These are phyloP conservation scores for Caerostris darwini DNA, from an alignment of 1,140 invertebrate genomes.

Conservation along the genomic window DNA sequence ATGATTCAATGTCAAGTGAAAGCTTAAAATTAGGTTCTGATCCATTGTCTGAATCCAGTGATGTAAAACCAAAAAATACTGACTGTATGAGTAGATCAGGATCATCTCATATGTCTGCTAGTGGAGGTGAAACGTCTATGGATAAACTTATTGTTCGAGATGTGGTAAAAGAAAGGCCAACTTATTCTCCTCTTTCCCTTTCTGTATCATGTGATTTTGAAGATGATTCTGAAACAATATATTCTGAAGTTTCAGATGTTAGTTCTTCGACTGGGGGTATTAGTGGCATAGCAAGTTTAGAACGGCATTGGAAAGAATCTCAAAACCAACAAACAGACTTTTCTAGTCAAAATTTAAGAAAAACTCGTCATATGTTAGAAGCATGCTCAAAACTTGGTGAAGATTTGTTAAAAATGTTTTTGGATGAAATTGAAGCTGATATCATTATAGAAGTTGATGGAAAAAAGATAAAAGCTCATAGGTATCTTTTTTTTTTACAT, in stretches of 20 bases:
- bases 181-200: slow-evolving; percentile 22
- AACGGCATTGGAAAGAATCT: slow-evolving; percentile 83
- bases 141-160: slow-evolving; percentile 54
- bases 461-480: slow-evolving; percentile 91
- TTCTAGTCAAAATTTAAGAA: slow-evolving; percentile 17
- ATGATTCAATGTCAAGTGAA: slow-evolving; percentile 66
- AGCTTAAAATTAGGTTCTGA: slow-evolving; percentile 40
- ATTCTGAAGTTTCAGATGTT: slow-evolving; percentile 79
- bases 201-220: slow-evolving; percentile 73
- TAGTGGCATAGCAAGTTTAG: slow-evolving; percentile 64
- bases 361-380: slow-evolving; percentile 79
- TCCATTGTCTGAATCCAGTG: background rate
- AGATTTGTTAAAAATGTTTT: slow-evolving; percentile 92
- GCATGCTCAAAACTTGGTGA: slow-evolving; percentile 88
- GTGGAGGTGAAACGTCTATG: background rate
- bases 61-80: slow-evolving; percentile 55
- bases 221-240: slow-evolving; percentile 78
- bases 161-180: slow-evolving; percentile 34
- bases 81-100: slow-evolving; percentile 58
- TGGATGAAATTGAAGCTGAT: slow-evolving; percentile 93
- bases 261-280: slow-evolving; percentile 74
- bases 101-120: slow-evolving; percentile 48
- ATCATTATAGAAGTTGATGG: slow-evolving; percentile 87
- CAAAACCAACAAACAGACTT: slow-evolving; percentile 82
- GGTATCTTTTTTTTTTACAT: slow-evolving; percentile 81